Base-by-base conservation (phyloP, 2,888 invertebrate species). In the Branchellion lobata region DNA sequence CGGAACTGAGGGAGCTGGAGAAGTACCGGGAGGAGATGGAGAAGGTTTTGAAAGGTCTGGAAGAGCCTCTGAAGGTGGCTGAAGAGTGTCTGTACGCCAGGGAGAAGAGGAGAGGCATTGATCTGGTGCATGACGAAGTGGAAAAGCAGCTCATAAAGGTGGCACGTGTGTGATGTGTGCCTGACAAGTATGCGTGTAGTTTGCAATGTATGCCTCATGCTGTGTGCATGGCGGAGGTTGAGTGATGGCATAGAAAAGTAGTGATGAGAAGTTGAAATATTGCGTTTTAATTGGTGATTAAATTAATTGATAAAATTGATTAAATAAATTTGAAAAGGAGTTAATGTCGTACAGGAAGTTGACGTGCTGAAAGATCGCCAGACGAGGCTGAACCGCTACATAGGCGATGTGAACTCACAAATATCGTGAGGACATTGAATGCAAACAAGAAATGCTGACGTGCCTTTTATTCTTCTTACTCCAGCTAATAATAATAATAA, bases 31-130 rank as follows among this genome's bases (percentile, higher is more conserved):
- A 14, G 27, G 75, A 75, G 53, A 29, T 75, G 75, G 75, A 75
- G 29, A 47, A 75, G 53, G 29, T 53, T 75, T 24, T 75, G 51
- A 47, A 29, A 53, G 53, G 51, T 31, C 51, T 75, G 53, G 51
- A 75, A 51, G 75, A 75, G 47, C 96, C 95, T 0, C 88, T 96
- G 82, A 94, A 95, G 84, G 93, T 96, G 83, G 93, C 94, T 47
- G 95, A 96, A 88, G 96, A 96, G 88, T 96, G 95, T 86, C 90
- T 96, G 72, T 96, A 95, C 88, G 93, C 94, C 86, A 90, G 96
- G 79, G 95, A 96, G 90, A 93, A 93, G 85, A 90, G 95, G 81
- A 92, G 93, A 88, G 94, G 93, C 78, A 90, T 94, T 84, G 96
- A 96, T 87, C 91, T 95, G 84, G 95, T 95, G 0, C 95, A 96